phyloP scores from a whole-genome alignment of 2,113 vertebrate species.

The Aldabrachelys gigantea region DNA sequence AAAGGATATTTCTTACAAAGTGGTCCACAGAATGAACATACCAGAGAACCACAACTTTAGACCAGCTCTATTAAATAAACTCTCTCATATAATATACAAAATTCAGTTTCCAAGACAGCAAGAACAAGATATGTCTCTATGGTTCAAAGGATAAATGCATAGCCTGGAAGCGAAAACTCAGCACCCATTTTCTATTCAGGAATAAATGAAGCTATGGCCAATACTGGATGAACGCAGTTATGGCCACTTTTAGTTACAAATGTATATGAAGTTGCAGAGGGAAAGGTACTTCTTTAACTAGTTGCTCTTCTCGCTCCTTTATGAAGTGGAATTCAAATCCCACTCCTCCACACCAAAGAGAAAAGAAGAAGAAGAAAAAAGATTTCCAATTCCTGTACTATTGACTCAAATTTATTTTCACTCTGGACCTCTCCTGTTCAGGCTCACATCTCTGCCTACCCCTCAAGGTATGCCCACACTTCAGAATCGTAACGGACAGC shows the following conservation, averaged over 20 bases:
- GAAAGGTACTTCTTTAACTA: background rate
- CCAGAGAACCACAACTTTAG: background rate
- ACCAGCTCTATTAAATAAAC: background rate
- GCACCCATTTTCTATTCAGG: background rate
- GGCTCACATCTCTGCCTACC: slow-evolving; percentile 67
- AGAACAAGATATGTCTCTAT: background rate
- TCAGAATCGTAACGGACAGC: slow-evolving; percentile 53
- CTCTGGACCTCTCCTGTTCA: slow-evolving; percentile 68
- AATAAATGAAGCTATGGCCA: background rate
- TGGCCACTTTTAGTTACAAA: background rate
- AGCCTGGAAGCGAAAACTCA: background rate
- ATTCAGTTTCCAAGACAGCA: background rate
- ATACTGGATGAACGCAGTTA: background rate
- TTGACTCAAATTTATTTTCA: slow-evolving; percentile 70
- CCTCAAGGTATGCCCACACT: slow-evolving; percentile 51
- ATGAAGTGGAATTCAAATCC: slow-evolving; percentile 58
- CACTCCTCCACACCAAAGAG: slow-evolving; percentile 38
- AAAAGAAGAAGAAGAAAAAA: slow-evolving; percentile 3
- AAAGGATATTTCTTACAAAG: background rate
- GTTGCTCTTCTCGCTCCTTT: slow-evolving; percentile 46
- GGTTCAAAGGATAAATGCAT: background rate
- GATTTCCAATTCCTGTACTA: slow-evolving; percentile 51
- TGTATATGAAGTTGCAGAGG: background rate
- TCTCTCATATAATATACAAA: background rate
- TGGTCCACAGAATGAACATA: background rate